Percentiles rank a stretch among this genome's conserved stretches.
Evolutionary conservation across 2,113 vertebrate genomes (phyloP).

Genomic region (Elephantulus edwardii): DNA sequence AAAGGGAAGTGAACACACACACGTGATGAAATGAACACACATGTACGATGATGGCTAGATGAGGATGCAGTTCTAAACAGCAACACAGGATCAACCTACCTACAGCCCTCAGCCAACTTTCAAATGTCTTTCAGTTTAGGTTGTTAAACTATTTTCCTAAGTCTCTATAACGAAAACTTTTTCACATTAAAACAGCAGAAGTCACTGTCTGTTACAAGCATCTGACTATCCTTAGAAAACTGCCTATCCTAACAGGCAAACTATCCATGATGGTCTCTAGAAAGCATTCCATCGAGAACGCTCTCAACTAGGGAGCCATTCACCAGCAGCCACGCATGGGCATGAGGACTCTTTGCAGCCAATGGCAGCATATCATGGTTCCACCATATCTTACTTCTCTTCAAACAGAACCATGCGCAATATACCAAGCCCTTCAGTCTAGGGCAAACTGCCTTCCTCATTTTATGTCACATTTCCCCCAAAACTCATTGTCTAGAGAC

Average conservation of each 20-base stretch:
- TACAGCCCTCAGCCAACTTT: neutral
- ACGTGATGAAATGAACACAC: too few relatives aligned
- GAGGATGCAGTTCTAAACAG: neutral
- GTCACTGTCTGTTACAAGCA: neutral
- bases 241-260: neutral
- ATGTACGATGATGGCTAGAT: neutral
- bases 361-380: slow-evolving; percentile 29
- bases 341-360: neutral
- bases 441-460: slow-evolving; percentile 42
- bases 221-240: neutral
- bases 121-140: neutral
- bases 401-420: slow-evolving; percentile 44
- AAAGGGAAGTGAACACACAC: neutral
- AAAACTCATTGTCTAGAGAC: neutral
- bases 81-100: neutral
- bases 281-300: neutral
- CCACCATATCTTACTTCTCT: slow-evolving; percentile 44
- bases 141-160: neutral
- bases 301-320: slow-evolving; percentile 23
- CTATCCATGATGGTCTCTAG: neutral
- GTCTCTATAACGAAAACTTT: neutral
- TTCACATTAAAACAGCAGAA: neutral
- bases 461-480: slow-evolving; percentile 36
- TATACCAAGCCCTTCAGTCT: neutral
- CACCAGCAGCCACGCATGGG: neutral